These are phyloP conservation scores for Tillus elongatus DNA, from an alignment of 2,888 invertebrate genomes.

Conservation along the genomic window DNA sequence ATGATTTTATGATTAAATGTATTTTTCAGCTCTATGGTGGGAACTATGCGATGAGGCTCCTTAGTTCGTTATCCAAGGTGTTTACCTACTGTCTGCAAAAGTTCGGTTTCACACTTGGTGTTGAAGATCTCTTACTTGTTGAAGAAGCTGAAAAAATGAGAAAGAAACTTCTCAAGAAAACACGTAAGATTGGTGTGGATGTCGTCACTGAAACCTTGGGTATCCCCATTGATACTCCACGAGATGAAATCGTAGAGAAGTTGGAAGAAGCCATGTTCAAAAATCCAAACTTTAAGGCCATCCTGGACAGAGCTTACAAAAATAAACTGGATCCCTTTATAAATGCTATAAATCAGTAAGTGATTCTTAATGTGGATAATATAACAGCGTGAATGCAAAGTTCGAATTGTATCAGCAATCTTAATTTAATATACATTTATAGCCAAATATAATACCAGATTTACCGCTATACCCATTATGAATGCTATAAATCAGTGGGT, in stretches of 20 bases:
- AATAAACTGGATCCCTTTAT: constrained; percentile 69
- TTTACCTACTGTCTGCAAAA: constrained; percentile 85
- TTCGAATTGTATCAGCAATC: no score
- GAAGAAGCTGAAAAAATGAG: constrained; percentile 64
- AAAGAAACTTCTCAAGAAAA: constrained; percentile 55
- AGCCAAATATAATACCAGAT: no score
- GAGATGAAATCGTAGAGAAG: constrained; percentile 53
- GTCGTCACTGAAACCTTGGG: constrained; percentile 56
- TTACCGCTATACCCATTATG: no score
- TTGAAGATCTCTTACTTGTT: constrained; percentile 85
- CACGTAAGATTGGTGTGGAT: constrained; percentile 42
- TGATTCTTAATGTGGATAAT: no score
- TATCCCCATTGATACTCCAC: constrained; percentile 49
- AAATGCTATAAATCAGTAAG: constrained; percentile 78
- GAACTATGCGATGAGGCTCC: constrained; percentile 64
- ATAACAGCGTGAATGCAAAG: no score
- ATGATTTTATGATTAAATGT: background rate
- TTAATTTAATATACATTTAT: no score
- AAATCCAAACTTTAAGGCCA: constrained; percentile 68
- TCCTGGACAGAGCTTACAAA: constrained; percentile 79
- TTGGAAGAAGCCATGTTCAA: constrained; percentile 61
- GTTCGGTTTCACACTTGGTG: constrained; percentile 90
- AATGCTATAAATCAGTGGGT: no score
- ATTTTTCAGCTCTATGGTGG: constrained; percentile 76
- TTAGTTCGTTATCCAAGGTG: constrained; percentile 85